Base-by-base conservation (phyloP, 2,113 vertebrate species). In the Suricata suricatta region DNA sequence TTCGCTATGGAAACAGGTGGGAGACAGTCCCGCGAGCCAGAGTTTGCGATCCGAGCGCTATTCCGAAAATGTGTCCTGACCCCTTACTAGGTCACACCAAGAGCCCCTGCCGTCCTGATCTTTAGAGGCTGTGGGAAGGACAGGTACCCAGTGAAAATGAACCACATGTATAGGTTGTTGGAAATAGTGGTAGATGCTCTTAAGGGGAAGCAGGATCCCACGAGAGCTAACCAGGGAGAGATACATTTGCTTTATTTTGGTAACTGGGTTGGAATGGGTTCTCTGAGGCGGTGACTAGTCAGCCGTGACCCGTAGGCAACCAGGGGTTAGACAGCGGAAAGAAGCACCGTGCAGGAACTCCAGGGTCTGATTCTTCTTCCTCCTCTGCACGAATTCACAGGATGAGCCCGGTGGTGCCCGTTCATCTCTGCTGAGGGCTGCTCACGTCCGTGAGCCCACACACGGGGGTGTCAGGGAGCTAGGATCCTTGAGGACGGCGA, bases 381-480 rank as follows among this genome's bases (percentile, higher is more conserved):
- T 33, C 33, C 74, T n/a, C 68, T 25, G 63, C 5, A 7, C 11
- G n/a, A 41, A 60, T 87, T 60, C 27, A 2, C 87, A 90, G 87
- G 69, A 25, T 13, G 60, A 44, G 11, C 16, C 9, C 0, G 3
- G 31, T 1, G 23, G 3, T 2, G 21, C 33, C 12, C 0, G 5
- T 11, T 23, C 4, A 0, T 8, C 14, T 15, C 47, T 50, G 19
- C 90, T 76, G 81, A 93, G 72, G 38, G 44, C 35, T 21, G 0
- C 9, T 1, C 10, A 1, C 38, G 0, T 23, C 31, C 2, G 23
- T 1, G 3, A 2, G 0, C 8, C 44, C 0, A 44, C 66, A 13
- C 47, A 9, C 8, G 57, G 33, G 33, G n/a, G 11, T 29, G 25
- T 66, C 11, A 0, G 7, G 8, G 5, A 21, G 10, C 1, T 5